A percentile compares a stretch with the other conserved stretches of the same genome.
Conservation (phyloP, 2,888 invertebrate genomes). For the Xiphydria camelus region DNA sequence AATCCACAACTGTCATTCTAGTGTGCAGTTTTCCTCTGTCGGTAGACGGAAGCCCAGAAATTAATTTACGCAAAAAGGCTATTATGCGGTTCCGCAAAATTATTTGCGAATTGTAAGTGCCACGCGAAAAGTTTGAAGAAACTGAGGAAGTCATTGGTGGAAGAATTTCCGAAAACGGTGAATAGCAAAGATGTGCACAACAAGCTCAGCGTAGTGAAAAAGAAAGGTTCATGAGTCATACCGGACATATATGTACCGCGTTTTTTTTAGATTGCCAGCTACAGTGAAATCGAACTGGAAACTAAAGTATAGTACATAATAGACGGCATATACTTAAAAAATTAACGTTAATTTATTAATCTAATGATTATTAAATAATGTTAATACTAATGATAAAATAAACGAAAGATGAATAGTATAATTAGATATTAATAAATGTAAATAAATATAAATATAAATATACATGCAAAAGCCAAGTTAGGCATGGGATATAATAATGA, state of each 20-base stretch:
- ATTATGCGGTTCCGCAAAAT: conserved; percentile 23
- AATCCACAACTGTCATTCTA: no score
- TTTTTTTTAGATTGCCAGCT: conserved; percentile 23
- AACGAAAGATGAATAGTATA: no score
- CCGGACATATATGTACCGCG: conserved; percentile 15
- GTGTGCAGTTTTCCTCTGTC: no score
- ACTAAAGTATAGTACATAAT: conserved; percentile 20
- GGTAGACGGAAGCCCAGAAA: conserved; percentile 22
- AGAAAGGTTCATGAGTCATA: neutral
- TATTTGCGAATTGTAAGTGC: conserved; percentile 19
- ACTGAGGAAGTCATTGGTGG: conserved; percentile 15
- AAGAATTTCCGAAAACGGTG: conserved; percentile 16
- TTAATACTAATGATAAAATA: no score
- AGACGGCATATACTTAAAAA: no score
- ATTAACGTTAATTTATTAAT: no score
- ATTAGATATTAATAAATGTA: no score
- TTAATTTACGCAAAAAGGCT: conserved; percentile 25
- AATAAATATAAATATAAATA: no score
- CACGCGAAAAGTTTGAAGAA: conserved; percentile 15
- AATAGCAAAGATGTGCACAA: conserved; percentile 19
- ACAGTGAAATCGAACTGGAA: conserved; percentile 18
- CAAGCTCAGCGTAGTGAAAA: conserved; percentile 11
- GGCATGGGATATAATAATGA: no score
- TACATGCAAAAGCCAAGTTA: no score
- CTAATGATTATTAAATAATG: no score